Base-by-base conservation (phyloP, 2,797 vertebrate species). In the Argyrosomus regius region DNA sequence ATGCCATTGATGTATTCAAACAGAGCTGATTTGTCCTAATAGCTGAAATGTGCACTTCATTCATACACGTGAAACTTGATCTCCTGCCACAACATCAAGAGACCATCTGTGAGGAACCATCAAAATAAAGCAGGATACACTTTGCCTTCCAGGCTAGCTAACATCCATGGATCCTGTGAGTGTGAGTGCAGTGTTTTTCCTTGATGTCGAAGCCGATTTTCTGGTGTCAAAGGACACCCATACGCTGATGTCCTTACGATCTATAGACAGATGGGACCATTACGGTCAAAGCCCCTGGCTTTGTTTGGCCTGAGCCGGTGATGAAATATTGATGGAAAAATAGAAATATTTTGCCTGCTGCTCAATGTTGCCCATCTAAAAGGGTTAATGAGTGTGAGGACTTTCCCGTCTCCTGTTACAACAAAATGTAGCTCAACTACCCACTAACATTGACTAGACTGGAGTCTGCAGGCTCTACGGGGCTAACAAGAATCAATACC, bases 261-360 rank as follows among this genome's bases (percentile, higher is more conserved):
- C 94, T 87, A 93, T 92, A 94, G 94, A 95, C 96, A 96, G 95
- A 96, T 96, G 95, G 95, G 89, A 88, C 94, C 95, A 96, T 96
- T 95, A 96, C 70, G 82, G 80, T 83, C 92, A 89, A 92, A 95
- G 90, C 92, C 92, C 85, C 80, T 78, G 90, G 92, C 93, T 95
- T 94, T 95, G 95, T 94, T 96, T 95, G 91, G 93, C 90, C 93
- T 89, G 75, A 91, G 92, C 87, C 45, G 24, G 95, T 95, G 95
- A 95, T 96, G 90, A 96, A 96, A 96, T 96, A 96, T 96, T 96
- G 95, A 96, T 96, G 94, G 80, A 95, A 95, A 95, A 94, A 96
- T 95, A 95, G 92, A 95, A 96, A 96, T 96, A 96, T 96, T 96
- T 96, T 94, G 95, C 94, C 95, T 93, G 77, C 91, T 94, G 92